Evolutionary conservation across 2,113 vertebrate species (phyloP).

Genomic region (Muntiacus reevesi): DNA sequence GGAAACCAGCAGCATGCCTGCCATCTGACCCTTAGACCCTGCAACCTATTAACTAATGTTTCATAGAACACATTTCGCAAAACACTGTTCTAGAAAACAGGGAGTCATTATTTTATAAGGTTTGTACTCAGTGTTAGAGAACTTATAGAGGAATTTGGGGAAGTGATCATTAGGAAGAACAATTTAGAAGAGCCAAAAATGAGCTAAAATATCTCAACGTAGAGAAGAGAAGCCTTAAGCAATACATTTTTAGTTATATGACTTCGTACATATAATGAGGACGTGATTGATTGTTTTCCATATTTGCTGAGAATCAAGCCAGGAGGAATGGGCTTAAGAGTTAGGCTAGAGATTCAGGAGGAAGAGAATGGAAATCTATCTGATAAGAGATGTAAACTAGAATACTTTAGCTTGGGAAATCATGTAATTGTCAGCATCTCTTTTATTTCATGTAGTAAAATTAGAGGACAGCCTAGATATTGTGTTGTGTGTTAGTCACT

Average conservation of each 20-base stretch:
- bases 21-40: background rate
- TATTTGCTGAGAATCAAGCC: constrained; percentile 43
- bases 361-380: constrained; percentile 51
- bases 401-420: constrained; percentile 62
- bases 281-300: constrained; percentile 60
- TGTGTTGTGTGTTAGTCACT: background rate
- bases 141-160: constrained; percentile 11
- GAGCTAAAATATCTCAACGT: constrained; percentile 41
- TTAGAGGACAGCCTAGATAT: background rate
- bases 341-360: constrained; percentile 59
- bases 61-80: background rate
- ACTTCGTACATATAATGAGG: constrained; percentile 62
- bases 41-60: constrained; percentile 37
- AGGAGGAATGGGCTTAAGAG: constrained; percentile 52
- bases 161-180: constrained; percentile 42
- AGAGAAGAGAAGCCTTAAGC: background rate
- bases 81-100: constrained; percentile 10
- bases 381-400: constrained; percentile 50
- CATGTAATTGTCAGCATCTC: constrained; percentile 39
- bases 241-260: constrained; percentile 38
- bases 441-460: constrained; percentile 45
- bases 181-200: constrained; percentile 44
- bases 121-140: constrained; percentile 31
- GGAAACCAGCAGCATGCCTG: background rate
- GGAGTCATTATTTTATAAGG: constrained; percentile 15